These are phyloP conservation scores for Steinernema khuongi DNA, from an alignment of 1,140 invertebrate genomes.

Conservation along the genomic window DNA sequence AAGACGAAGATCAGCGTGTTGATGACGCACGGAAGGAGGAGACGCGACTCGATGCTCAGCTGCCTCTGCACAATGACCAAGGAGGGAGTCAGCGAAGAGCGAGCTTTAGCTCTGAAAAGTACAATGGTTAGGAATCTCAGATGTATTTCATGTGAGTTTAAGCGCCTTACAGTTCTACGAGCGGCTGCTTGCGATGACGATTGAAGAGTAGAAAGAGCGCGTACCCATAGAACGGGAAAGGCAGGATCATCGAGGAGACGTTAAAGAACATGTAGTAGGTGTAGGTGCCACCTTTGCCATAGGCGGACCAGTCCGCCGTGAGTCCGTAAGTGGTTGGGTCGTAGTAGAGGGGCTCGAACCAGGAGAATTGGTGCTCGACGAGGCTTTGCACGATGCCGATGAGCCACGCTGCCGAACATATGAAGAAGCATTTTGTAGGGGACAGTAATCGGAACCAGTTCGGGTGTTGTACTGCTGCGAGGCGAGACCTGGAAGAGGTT, in stretches of 20 bases:
- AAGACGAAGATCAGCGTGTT: conserved; percentile 43
- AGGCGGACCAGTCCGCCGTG: conserved; percentile 33
- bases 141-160: conserved; percentile 9
- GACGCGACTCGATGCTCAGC: conserved; percentile 41
- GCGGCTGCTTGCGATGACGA: conserved; percentile 31
- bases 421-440: conserved; percentile 32
- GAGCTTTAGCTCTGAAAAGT: conserved; percentile 17
- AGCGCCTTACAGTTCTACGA: not conserved
- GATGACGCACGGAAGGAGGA: conserved; percentile 42
- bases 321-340: conserved; percentile 34
- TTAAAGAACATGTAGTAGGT: conserved; percentile 42
- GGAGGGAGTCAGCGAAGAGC: conserved; percentile 32
- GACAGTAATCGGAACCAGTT: conserved; percentile 38
- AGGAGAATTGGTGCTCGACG: conserved; percentile 42
- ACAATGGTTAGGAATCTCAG: conserved; percentile 24
- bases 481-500: conserved; percentile 26
- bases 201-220: conserved; percentile 35
- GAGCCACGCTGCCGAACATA: conserved; percentile 40
- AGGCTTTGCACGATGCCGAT: conserved; percentile 36
- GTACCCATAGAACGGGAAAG: conserved; percentile 38
- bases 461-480: conserved; percentile 40
- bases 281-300: conserved; percentile 30
- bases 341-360: conserved; percentile 40
- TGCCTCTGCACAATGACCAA: conserved; percentile 30
- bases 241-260: conserved; percentile 39